phyloP scores from a whole-genome alignment of 2,113 vertebrate genomes.

The Pseudorectes ferrugineus region DNA sequence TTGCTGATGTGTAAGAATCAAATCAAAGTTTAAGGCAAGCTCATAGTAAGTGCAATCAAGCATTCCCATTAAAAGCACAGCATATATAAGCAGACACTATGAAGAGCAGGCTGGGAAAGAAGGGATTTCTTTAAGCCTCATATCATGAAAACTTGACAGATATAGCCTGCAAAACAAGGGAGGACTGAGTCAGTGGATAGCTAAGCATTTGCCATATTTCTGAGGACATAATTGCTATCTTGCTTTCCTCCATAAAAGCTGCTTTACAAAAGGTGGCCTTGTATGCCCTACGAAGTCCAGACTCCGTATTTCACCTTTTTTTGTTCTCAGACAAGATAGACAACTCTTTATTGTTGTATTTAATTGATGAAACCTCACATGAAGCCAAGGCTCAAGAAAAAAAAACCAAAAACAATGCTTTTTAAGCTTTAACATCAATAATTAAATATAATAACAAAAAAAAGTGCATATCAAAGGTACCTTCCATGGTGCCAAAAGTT shows the following conservation, averaged over 20 bases:
- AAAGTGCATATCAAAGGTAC: not conserved
- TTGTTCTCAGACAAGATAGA: not conserved
- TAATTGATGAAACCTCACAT: not conserved
- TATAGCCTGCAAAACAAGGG: not conserved
- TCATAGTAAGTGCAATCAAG: not conserved
- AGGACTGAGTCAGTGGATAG: not conserved
- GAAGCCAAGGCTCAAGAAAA: not conserved
- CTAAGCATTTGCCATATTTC: not conserved
- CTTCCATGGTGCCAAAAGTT: not conserved
- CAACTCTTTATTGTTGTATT: not conserved
- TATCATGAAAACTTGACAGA: not conserved
- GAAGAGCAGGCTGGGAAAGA: not conserved
- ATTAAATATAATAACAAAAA: not conserved
- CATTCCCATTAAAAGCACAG: not conserved
- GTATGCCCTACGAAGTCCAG: not conserved
- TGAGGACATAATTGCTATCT: not conserved
- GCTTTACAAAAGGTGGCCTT: not conserved
- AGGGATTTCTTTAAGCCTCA: not conserved
- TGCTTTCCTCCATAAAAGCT: not conserved
- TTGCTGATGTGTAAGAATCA: not conserved
- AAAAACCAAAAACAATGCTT: not conserved
- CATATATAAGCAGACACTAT: not conserved
- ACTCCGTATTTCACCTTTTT: not conserved
- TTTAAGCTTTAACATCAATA: not conserved
- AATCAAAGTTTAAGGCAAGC: not conserved